Conservation (phyloP, 2,113 vertebrate genomes). For the Syngnathus floridae region DNA sequence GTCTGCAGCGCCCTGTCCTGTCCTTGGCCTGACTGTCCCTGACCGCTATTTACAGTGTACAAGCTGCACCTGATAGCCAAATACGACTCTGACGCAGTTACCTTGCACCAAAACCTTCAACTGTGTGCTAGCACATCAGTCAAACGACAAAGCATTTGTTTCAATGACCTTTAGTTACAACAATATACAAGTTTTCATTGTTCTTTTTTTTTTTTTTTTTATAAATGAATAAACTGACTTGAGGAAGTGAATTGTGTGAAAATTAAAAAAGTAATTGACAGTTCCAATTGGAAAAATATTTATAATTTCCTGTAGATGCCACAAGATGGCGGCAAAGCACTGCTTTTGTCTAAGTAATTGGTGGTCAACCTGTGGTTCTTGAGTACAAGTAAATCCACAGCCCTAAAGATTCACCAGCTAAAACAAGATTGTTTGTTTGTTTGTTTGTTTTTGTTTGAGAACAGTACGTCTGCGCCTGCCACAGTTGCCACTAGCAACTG, state of each 20-base stretch:
- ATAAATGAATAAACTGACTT: too few relatives aligned
- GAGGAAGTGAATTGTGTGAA: too few relatives aligned
- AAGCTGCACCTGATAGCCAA: neutral
- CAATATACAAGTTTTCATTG: too few relatives aligned
- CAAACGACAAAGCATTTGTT: constrained; percentile 37
- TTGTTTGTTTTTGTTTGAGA: neutral
- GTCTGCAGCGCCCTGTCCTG: constrained; percentile 59
- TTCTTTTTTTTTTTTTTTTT: too few relatives aligned
- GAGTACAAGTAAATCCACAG: neutral
- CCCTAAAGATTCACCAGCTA: neutral
- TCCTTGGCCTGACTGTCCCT: constrained; percentile 53
- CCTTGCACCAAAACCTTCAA: constrained; percentile 21
- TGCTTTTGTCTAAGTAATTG: neutral
- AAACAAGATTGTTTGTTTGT: neutral
- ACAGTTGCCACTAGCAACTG: constrained; percentile 1
- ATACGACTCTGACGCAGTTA: neutral
- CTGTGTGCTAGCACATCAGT: constrained; percentile 45
- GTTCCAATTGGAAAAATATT: neutral
- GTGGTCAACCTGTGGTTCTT: constrained; percentile 20
- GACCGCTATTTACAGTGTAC: constrained; percentile 1
- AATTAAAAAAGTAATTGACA: neutral
- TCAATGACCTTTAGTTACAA: constrained; percentile 3
- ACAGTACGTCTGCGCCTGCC: neutral
- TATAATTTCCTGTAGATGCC: neutral
- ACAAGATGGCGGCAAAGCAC: neutral